A percentile compares a stretch with the other conserved stretches of the same genome.
phyloP scores from a whole-genome alignment of 2,797 vertebrate species.

The Epinephelus awoara region DNA sequence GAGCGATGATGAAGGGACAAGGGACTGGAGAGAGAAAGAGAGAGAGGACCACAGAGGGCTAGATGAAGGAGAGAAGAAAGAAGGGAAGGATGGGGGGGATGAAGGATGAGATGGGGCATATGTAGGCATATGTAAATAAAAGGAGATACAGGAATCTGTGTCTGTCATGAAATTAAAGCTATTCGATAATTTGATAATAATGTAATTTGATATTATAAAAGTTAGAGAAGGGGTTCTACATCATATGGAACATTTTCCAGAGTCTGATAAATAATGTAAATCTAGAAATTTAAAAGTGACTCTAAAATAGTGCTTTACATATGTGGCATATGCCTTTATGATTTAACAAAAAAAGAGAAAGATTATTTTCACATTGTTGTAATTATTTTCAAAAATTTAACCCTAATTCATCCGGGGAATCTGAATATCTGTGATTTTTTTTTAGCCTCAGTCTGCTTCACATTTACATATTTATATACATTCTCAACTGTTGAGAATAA shows the following conservation, averaged over 20 bases:
- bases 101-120: constrained; percentile 29
- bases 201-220: not conserved
- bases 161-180: not conserved
- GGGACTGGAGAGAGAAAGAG: constrained; percentile 60
- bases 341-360: not conserved
- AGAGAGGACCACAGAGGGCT: constrained; percentile 58
- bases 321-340: not conserved
- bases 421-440: too few relatives aligned
- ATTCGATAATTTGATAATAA: not conserved
- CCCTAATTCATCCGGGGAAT: not conserved
- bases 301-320: not conserved
- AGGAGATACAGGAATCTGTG: constrained; percentile 1
- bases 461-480: not conserved
- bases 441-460: not conserved
- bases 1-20: constrained; percentile 73
- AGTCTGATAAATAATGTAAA: not conserved
- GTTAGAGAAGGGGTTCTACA: not conserved
- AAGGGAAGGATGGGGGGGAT: constrained; percentile 37
- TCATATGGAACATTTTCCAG: not conserved
- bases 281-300: not conserved
- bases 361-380: not conserved
- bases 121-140: constrained; percentile 16
- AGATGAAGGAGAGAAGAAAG: constrained; percentile 55
- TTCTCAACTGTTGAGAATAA: not conserved
- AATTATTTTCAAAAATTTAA: not conserved